A percentile compares a stretch with the other conserved stretches of the same genome.
Evolutionary conservation across 2,113 vertebrate species (phyloP).

Genomic region (Antechinus flavipes): DNA sequence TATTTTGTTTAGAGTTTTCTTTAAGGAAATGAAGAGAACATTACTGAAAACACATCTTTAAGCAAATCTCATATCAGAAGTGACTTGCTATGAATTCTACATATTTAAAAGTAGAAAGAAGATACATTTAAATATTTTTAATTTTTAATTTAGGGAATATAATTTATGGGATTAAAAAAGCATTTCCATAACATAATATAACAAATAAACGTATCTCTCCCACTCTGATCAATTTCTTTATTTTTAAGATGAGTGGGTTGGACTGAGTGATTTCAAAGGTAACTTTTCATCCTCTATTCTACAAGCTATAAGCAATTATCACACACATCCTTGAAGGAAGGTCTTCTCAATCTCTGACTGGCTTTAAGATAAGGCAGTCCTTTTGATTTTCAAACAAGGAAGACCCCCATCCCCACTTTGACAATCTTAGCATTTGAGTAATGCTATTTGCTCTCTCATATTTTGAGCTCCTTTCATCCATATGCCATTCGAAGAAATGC

Average conservation of each 20-base stretch:
- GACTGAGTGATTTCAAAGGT: not conserved
- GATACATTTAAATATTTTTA: not conserved
- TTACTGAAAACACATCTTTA: constrained; percentile 43
- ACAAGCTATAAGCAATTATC: not conserved
- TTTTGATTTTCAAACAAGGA: not conserved
- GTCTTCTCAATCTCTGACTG: not conserved
- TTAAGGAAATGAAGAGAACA: constrained; percentile 28
- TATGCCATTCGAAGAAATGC: not conserved
- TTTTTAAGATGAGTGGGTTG: not conserved
- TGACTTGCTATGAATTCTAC: not conserved
- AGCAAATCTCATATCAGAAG: not conserved
- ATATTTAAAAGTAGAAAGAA: constrained; percentile 11
- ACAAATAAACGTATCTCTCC: not conserved
- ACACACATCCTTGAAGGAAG: not conserved
- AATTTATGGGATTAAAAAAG: not conserved
- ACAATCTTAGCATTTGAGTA: not conserved
- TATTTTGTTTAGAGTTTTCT: constrained; percentile 56
- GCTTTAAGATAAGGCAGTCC: not conserved
- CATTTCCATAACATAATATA: not conserved
- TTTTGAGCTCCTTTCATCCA: not conserved
- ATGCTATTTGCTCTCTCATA: not conserved
- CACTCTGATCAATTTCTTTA: not conserved
- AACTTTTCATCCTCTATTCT: not conserved
- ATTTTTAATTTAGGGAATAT: not conserved
- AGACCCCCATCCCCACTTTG: not conserved